Evolutionary conservation across 2,113 vertebrate species (phyloP).

Genomic region (Edolisoma coerulescens): DNA sequence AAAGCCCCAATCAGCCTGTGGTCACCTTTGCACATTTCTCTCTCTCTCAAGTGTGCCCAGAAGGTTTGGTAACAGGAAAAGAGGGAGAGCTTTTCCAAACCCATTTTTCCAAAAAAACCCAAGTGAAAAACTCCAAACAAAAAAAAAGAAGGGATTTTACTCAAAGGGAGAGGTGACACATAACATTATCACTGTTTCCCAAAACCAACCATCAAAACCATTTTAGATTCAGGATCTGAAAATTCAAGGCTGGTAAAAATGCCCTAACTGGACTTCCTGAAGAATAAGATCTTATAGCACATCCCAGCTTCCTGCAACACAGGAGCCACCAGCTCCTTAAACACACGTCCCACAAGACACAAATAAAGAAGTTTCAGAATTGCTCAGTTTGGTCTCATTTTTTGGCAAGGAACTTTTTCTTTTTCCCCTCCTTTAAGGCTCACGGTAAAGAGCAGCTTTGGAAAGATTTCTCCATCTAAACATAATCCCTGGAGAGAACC

Average conservation of each 20-base stretch:
- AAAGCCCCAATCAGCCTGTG: not conserved
- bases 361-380: not conserved
- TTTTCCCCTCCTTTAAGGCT: not conserved
- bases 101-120: accelerated
- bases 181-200: not conserved
- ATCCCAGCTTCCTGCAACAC: not conserved
- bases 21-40: not conserved
- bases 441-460: not conserved
- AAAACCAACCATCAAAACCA: not conserved
- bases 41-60: not conserved
- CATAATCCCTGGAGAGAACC: not conserved
- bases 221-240: not conserved
- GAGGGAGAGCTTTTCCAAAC: not conserved
- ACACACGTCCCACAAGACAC: not conserved
- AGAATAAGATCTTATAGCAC: not conserved
- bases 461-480: slow-evolving; percentile 1
- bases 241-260: not conserved
- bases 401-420: not conserved
- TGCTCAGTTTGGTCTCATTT: not conserved
- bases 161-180: not conserved
- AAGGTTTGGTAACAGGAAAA: not conserved
- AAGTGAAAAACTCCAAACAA: not conserved
- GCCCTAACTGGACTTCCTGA: not conserved
- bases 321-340: not conserved
- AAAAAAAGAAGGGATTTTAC: not conserved